Percentiles rank a stretch among this genome's conserved stretches.
Conservation (phyloP, 92 coral and sea anemone genomes). For the Palythoa caribaeorum region DNA sequence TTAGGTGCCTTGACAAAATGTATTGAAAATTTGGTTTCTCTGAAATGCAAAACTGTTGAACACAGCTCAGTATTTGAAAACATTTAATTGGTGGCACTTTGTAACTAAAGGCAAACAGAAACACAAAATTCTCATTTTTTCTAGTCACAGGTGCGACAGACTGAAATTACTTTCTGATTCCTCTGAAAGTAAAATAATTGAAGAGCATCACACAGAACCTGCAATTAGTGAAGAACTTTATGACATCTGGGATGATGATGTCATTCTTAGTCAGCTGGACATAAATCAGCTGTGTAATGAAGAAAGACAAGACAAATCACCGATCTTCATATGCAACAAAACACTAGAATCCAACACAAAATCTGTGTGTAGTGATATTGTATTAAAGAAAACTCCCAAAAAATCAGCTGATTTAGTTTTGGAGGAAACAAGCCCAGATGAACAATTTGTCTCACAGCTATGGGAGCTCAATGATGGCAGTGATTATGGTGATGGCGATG, state of each 20-base stretch:
- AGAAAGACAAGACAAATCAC: not conserved
- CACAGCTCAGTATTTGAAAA: too few relatives aligned
- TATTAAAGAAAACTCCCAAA: slow-evolving; percentile 2
- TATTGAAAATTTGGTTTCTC: too few relatives aligned
- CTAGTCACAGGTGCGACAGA: not conserved
- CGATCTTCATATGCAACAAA: not conserved
- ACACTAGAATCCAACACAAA: not conserved
- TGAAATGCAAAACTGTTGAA: too few relatives aligned
- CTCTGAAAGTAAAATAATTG: not conserved
- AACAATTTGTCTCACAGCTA: slow-evolving; percentile 21
- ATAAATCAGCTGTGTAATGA: slow-evolving; percentile 13
- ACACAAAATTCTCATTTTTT: not conserved
- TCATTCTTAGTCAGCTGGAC: slow-evolving; percentile 34
- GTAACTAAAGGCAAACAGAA: too few relatives aligned
- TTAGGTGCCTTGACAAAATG: too few relatives aligned
- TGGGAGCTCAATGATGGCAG: slow-evolving; percentile 80
- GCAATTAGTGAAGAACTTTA: not conserved
- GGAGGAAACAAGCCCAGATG: slow-evolving; percentile 14
- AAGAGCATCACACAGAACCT: not conserved
- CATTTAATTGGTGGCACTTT: too few relatives aligned
- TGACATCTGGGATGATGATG: slow-evolving; percentile 34
- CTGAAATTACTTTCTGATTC: not conserved
- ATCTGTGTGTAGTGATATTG: not conserved
- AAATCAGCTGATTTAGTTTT: not conserved
- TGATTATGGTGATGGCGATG: slow-evolving; percentile 61